phyloP scores from a whole-genome alignment of 2,888 invertebrate genomes.

The Xylota segnis region DNA sequence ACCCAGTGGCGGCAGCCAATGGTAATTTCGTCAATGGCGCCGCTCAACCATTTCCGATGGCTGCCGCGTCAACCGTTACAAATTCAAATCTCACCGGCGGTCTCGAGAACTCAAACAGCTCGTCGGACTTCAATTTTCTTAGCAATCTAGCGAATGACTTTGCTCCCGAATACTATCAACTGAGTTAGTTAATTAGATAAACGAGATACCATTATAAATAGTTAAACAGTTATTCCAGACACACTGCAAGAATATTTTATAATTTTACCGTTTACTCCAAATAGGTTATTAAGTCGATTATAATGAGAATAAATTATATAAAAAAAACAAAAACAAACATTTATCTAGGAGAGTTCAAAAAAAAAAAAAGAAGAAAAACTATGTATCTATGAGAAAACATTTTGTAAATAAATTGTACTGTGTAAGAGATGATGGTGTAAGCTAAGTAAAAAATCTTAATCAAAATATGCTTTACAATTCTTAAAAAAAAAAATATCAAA shows the following conservation, averaged over 20 bases:
- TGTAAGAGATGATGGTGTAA: constrained; percentile 6
- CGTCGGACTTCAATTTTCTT: constrained; percentile 97
- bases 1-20: constrained; percentile 71
- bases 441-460: constrained; percentile 52
- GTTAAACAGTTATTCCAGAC: constrained; percentile 77
- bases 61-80: constrained; percentile 81
- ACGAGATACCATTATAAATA: constrained; percentile 73
- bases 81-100: constrained; percentile 88
- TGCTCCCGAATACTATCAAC: constrained; percentile 93
- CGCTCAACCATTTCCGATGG: constrained; percentile 76
- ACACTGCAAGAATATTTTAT: constrained; percentile 48
- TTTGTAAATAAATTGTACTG: constrained; percentile 50
- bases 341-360: constrained; percentile 58
- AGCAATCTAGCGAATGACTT: constrained; percentile 97
- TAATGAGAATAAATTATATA: constrained; percentile 65
- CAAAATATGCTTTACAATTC: constrained; percentile 67
- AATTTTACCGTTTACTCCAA: constrained; percentile 50
- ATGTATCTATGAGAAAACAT: constrained; percentile 43
- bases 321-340: constrained; percentile 49
- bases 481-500: constrained; percentile 39
- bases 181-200: constrained; percentile 83
- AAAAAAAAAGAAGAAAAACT: no score
- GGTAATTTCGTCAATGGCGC: constrained; percentile 77
- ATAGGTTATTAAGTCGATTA: constrained; percentile 60
- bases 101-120: constrained; percentile 94